Base-by-base conservation (phyloP, 2,797 vertebrate genomes). In the Pantherophis alleghaniensis region DNA sequence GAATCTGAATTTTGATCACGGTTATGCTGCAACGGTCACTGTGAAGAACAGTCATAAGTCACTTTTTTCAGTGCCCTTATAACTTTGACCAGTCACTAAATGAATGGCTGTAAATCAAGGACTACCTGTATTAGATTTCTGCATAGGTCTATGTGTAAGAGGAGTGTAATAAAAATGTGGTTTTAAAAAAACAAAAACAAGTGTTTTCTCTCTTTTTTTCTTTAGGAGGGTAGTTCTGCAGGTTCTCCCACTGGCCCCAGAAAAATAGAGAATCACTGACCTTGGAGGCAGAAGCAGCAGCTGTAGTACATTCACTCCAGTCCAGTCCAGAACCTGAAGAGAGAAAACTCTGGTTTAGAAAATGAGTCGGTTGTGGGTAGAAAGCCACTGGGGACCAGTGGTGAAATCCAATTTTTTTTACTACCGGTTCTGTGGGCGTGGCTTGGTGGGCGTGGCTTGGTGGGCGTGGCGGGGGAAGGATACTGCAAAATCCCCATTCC, bases 291-390 rank as follows among this genome's bases (percentile, higher is more conserved):
- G 96, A 96, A 92, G 14, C 94, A 95, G 96, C 86, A 26, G 95
- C 95, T 93, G 92, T 96, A 97, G 95, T 95, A 96, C 96, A 96
- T 97, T 97, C 96, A 97, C 96, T 96, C 96, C 96, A 55, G 95
- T 96, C 96, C 97, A 97, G 96, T 69, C 37, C 96, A 97, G 96
- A 96, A 97, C 97, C 97, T 97, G 63, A n/a, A 18, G 6, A 90
- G 61, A 91, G 87, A 95, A 89, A 91, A 32, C 12, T 87, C 18
- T 26, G 26, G 1, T 37, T 92, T 79, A 94, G 90, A 89, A 83
- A 20, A 9, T 24, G 20, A 26, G 14, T 55, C 7, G 20, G 11
- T 7, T 56, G n/a, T 4, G 55, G 83, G 10, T 32, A 37, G 32
- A 16, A 18, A 18, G 28, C 2, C 5, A 22, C n/a, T 87, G 24